phyloP scores from a whole-genome alignment of 1,140 invertebrate genomes.

The Heliconius melpomene region DNA sequence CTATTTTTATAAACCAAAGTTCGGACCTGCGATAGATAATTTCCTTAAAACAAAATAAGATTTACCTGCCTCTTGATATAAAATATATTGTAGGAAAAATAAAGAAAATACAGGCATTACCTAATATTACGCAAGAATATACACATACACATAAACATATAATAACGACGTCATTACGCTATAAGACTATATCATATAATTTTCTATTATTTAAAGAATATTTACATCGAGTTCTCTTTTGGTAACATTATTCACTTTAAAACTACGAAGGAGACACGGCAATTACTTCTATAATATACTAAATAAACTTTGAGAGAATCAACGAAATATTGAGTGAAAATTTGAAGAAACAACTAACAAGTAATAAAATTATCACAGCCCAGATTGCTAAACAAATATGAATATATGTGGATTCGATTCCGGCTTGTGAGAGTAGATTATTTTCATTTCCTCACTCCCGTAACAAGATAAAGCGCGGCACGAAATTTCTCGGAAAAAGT shows the following conservation, averaged over 20 bases:
- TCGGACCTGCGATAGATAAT: too few relatives aligned
- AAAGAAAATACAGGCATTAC: background rate
- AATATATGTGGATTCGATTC: background rate
- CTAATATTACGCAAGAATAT: constrained; percentile 18
- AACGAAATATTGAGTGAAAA: background rate
- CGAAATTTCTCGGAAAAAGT: too few relatives aligned
- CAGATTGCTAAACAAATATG: constrained; percentile 37
- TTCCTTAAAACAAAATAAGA: too few relatives aligned
- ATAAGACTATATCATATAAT: constrained; percentile 39
- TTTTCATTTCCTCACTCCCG: too few relatives aligned
- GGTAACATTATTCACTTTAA: constrained; percentile 33
- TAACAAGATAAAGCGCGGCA: too few relatives aligned
- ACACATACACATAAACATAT: constrained; percentile 18
- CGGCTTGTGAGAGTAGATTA: too few relatives aligned
- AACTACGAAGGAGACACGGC: constrained; percentile 28
- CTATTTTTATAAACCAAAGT: too few relatives aligned
- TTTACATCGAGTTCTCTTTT: constrained; percentile 47
- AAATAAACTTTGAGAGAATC: constrained; percentile 28
- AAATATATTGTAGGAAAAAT: too few relatives aligned
- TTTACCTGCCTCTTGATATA: too few relatives aligned
- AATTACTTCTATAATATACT: constrained; percentile 14
- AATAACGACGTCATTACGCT: constrained; percentile 45
- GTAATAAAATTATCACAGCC: constrained; percentile 67
- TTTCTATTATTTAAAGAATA: constrained; percentile 47
- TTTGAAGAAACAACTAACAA: constrained; percentile 22